Conservation (phyloP, 2,113 vertebrate genomes). For the Aegotheles bennettii region DNA sequence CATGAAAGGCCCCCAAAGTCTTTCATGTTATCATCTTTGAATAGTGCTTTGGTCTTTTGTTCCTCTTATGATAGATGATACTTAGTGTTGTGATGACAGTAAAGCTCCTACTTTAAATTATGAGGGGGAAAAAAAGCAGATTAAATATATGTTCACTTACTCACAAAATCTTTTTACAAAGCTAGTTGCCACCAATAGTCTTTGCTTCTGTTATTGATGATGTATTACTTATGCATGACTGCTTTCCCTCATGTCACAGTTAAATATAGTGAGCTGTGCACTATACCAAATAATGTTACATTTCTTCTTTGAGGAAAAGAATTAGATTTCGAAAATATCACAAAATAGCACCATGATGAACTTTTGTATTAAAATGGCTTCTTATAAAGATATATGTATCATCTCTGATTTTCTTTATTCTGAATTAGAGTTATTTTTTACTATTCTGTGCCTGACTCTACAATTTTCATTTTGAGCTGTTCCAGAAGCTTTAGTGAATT, state of each 20-base stretch:
- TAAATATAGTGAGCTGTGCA: not conserved
- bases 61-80: conserved; percentile 27
- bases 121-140: not conserved
- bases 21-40: conserved; percentile 44
- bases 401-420: not conserved
- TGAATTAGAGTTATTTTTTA: not conserved
- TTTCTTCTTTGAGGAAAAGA: not conserved
- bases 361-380: not conserved
- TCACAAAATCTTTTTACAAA: not conserved
- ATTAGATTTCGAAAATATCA: not conserved
- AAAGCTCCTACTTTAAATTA: not conserved
- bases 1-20: conserved; percentile 13
- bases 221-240: not conserved
- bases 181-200: not conserved
- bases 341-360: not conserved
- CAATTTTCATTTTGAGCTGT: not conserved
- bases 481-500: not conserved
- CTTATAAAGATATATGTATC: not conserved
- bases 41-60: conserved; percentile 38
- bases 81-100: not conserved
- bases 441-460: not conserved
- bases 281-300: not conserved
- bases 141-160: not conserved
- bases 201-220: not conserved
- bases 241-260: not conserved